Conservation (phyloP, 2,113 vertebrate species). For the Syrrhaptes paradoxus region DNA sequence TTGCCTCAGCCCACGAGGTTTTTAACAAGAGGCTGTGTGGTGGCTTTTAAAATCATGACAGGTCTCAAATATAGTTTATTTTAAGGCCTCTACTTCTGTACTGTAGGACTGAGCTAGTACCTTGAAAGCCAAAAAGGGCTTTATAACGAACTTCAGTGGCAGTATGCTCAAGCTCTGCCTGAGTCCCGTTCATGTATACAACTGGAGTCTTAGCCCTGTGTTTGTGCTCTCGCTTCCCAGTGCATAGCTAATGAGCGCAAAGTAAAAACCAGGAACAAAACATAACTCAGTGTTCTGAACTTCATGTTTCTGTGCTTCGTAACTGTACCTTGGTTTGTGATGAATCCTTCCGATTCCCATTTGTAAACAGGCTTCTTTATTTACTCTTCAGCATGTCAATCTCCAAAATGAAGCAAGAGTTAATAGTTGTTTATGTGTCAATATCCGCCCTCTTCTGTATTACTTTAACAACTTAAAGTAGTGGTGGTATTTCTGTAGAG, state of each 20-base stretch:
- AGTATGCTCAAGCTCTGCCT: not conserved
- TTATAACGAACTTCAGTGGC: not conserved
- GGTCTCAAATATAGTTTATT: not conserved
- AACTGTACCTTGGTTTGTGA: not conserved
- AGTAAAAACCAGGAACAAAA: not conserved
- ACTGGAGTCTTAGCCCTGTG: rapidly evolving
- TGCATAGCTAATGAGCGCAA: not conserved
- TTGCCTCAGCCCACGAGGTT: too few relatives aligned
- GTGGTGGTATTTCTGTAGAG: not conserved
- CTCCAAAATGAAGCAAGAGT: not conserved
- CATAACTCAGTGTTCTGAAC: not conserved
- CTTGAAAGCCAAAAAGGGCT: not conserved
- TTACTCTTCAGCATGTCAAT: not conserved
- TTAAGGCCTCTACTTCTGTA: not conserved
- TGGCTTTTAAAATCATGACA: too few relatives aligned
- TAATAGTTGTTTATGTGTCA: not conserved
- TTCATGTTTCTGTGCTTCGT: not conserved
- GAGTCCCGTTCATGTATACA: not conserved
- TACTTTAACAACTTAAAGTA: not conserved
- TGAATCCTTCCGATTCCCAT: not conserved
- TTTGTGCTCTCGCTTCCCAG: not conserved
- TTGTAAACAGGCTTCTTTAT: not conserved
- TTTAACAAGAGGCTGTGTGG: too few relatives aligned
- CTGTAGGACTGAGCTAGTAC: not conserved
- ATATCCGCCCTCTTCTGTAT: not conserved